Conservation (phyloP, 2,113 vertebrate genomes). For the Sturnira hondurensis region DNA sequence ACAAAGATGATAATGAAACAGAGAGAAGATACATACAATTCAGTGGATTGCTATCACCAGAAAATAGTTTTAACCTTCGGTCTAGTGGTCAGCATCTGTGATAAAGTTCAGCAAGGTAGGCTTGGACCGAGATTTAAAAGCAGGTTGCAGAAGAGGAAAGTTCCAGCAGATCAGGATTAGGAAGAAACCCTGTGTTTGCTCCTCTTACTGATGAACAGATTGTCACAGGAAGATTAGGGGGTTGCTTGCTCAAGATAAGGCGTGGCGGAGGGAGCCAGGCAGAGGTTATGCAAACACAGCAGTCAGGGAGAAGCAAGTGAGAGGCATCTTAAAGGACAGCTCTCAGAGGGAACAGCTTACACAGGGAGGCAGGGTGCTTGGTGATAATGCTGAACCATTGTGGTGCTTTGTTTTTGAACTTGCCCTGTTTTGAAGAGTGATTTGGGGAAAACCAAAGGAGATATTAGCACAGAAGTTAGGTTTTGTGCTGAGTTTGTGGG, state of each 20-base stretch:
- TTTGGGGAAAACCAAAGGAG: background rate
- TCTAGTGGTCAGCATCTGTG: background rate
- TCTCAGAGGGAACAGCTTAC: background rate
- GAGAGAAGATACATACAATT: background rate
- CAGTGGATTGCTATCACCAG: background rate
- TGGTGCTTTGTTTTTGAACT: background rate
- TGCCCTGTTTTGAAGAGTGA: background rate
- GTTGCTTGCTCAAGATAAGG: background rate
- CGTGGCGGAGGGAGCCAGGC: background rate
- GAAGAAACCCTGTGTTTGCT: background rate
- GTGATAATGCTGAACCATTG: background rate
- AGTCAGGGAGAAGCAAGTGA: background rate
- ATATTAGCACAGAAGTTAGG: background rate
- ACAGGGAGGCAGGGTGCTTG: fast-evolving
- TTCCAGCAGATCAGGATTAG: background rate
- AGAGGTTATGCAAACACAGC: background rate
- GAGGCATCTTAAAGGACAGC: too few relatives aligned
- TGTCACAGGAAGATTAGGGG: background rate
- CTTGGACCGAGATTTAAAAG: background rate
- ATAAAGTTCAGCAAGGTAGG: background rate
- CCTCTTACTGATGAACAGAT: background rate
- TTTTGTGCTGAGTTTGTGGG: background rate
- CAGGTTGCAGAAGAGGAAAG: background rate
- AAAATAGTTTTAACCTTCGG: background rate
- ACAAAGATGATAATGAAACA: background rate